Evolutionary conservation across 2,888 invertebrate species (phyloP).

Genomic region (Ophraella communa): DNA sequence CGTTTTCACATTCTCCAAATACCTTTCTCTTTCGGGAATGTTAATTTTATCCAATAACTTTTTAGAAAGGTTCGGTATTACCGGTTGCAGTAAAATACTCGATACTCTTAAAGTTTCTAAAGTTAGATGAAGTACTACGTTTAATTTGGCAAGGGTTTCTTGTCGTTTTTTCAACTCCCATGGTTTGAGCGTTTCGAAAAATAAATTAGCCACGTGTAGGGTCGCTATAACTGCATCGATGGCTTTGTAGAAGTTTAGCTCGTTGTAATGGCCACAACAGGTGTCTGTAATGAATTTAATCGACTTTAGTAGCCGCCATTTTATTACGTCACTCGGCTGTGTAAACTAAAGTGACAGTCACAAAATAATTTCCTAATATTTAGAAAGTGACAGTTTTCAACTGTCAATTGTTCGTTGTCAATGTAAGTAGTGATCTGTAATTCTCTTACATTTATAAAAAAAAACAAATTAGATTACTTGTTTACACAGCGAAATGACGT

Average conservation of each 20-base stretch:
- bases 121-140: slow-evolving; percentile 79
- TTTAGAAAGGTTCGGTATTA: slow-evolving; percentile 76
- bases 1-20: slow-evolving; percentile 61
- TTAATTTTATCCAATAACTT: slow-evolving; percentile 74
- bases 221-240: slow-evolving; percentile 78
- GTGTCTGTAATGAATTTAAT: slow-evolving; percentile 64
- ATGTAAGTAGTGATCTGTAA: too few relatives aligned
- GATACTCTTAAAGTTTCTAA: slow-evolving; percentile 84
- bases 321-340: too few relatives aligned
- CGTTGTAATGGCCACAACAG: slow-evolving; percentile 73
- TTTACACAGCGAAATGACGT: too few relatives aligned
- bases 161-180: slow-evolving; percentile 81
- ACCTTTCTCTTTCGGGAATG: slow-evolving; percentile 60
- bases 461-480: too few relatives aligned
- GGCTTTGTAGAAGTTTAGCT: slow-evolving; percentile 82
- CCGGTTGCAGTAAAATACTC: slow-evolving; percentile 83
- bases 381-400: too few relatives aligned
- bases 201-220: slow-evolving; percentile 81
- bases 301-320: too few relatives aligned
- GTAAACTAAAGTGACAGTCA: too few relatives aligned
- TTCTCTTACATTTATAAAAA: too few relatives aligned
- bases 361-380: too few relatives aligned
- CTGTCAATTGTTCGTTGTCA: too few relatives aligned
- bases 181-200: slow-evolving; percentile 86
- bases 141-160: slow-evolving; percentile 64